Conservation (phyloP, 2,113 vertebrate species). For the Mesocricetus auratus region DNA sequence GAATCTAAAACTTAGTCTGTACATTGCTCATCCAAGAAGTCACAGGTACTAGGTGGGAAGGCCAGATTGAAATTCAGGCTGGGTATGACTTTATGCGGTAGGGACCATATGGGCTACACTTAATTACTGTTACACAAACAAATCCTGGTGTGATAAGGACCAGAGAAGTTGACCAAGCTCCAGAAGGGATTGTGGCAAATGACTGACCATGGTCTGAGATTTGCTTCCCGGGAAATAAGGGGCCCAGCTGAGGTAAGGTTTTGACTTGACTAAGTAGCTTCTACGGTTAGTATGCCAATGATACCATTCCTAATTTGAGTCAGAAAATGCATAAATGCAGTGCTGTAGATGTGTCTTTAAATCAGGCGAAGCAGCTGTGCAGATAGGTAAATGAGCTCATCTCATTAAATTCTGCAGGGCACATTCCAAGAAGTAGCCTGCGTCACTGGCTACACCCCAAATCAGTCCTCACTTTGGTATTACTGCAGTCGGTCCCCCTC, state of each 20-base stretch:
- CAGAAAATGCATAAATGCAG: conserved; percentile 25
- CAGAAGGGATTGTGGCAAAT: neutral
- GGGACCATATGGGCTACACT: neutral
- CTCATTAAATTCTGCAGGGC: neutral
- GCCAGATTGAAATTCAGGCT: neutral
- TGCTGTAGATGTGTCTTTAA: neutral
- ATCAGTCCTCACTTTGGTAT: neutral
- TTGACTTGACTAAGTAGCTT: conserved; percentile 57
- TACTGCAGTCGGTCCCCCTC: neutral
- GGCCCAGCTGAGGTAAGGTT: neutral
- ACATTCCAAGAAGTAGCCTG: neutral
- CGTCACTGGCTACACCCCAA: neutral
- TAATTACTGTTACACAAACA: neutral
- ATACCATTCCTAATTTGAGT: conserved; percentile 39
- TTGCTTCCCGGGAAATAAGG: neutral
- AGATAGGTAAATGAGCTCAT: neutral
- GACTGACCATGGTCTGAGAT: neutral
- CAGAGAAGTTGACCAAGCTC: neutral
- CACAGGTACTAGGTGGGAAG: neutral
- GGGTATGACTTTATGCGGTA: conserved; percentile 9
- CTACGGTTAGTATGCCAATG: conserved; percentile 42
- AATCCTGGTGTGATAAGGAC: neutral
- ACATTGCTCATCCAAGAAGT: conserved; percentile 18
- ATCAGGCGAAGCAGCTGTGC: neutral
- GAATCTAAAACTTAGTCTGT: neutral